Evolutionary conservation across 1,140 invertebrate species (phyloP).

Genomic region (Acromyrmex echinatior): DNA sequence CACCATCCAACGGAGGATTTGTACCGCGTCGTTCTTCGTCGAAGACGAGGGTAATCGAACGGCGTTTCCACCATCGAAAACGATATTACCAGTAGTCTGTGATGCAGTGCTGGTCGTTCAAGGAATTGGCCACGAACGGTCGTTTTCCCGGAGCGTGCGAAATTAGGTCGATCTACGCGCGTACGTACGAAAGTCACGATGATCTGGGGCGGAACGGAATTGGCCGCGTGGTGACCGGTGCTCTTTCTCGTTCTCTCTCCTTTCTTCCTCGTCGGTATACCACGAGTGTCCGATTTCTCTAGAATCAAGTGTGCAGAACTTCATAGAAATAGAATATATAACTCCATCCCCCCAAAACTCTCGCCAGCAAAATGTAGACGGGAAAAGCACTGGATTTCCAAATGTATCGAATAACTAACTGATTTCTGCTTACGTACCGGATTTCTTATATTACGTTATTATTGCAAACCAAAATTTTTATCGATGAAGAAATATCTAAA

Average conservation of each 20-base stretch:
- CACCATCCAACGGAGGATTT: conserved; percentile 36
- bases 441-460: conserved; percentile 32
- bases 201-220: conserved; percentile 48
- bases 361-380: conserved; percentile 31
- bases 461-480: neutral
- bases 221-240: conserved; percentile 43
- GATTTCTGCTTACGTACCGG: conserved; percentile 7
- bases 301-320: conserved; percentile 34
- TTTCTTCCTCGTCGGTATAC: conserved; percentile 6
- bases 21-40: conserved; percentile 55
- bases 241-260: neutral
- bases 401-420: conserved; percentile 33
- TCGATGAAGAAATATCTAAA: neutral
- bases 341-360: neutral
- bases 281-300: conserved; percentile 27
- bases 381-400: neutral
- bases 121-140: conserved; percentile 53
- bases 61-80: conserved; percentile 51
- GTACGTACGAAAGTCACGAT: conserved; percentile 53
- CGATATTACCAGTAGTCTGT: conserved; percentile 52
- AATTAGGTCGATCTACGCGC: conserved; percentile 54
- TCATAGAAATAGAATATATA: conserved; percentile 46
- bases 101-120: conserved; percentile 56
- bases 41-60: conserved; percentile 57
- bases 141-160: conserved; percentile 51